Evolutionary conservation across 2,888 invertebrate genomes (phyloP).

Genomic region (Epiblema foenella): DNA sequence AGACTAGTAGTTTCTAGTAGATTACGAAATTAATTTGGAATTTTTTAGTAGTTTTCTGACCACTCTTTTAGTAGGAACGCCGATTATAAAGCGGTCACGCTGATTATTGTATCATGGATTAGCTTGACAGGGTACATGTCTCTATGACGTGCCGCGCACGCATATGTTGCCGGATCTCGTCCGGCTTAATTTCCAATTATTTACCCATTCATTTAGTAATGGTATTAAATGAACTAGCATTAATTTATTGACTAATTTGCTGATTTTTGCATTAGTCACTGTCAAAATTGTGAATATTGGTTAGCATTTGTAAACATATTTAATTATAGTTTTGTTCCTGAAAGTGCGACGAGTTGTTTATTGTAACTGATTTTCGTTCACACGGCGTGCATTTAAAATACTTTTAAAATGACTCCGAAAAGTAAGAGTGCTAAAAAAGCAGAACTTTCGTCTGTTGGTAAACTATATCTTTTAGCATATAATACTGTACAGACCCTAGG

Average conservation of each 20-base stretch:
- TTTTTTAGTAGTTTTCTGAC: too few relatives aligned
- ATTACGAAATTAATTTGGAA: too few relatives aligned
- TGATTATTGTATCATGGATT: too few relatives aligned
- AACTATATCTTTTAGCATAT: constrained; percentile 88
- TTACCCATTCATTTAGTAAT: too few relatives aligned
- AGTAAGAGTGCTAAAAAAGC: constrained; percentile 63
- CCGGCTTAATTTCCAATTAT: not conserved
- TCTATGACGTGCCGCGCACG: not conserved
- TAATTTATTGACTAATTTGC: not conserved
- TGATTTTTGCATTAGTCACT: not conserved
- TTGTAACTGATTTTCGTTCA: not conserved
- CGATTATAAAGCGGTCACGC: not conserved
- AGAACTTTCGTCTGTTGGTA: constrained; percentile 81
- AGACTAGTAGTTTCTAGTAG: too few relatives aligned
- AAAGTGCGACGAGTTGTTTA: not conserved
- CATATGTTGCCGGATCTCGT: not conserved
- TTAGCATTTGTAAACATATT: not conserved
- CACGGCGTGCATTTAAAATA: not conserved
- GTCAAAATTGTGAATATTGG: not conserved
- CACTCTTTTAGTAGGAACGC: too few relatives aligned
- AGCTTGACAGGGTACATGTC: constrained; percentile 3
- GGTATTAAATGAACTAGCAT: not conserved
- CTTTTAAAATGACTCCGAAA: constrained; percentile 54
- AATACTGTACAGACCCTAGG: constrained; percentile 90
- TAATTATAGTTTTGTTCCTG: not conserved